Evolutionary conservation across 2,113 vertebrate genomes (phyloP).

Genomic region (Colossoma macropomum): DNA sequence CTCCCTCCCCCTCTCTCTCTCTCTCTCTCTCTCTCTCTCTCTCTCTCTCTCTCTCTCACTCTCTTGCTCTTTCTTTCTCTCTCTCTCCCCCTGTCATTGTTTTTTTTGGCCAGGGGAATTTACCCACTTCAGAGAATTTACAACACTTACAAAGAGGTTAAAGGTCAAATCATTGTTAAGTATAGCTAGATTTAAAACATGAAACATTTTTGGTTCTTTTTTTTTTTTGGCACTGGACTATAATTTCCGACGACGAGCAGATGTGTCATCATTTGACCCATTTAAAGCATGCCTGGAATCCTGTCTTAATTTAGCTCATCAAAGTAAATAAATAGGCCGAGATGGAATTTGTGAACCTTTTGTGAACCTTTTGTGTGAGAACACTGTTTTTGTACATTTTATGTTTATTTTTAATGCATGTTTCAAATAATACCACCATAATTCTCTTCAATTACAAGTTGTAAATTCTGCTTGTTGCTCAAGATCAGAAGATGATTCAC

Average conservation of each 20-base stretch:
- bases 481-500: neutral
- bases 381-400: neutral
- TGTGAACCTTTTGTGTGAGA: neutral
- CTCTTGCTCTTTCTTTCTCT: neutral
- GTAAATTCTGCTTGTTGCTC: neutral
- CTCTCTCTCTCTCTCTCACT: too few relatives aligned
- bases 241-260: neutral
- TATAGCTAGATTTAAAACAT: neutral
- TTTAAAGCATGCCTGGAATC: conserved; percentile 5
- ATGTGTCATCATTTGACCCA: conserved; percentile 3
- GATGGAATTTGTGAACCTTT: neutral
- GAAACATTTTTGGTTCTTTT: neutral
- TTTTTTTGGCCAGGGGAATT: conserved; percentile 20
- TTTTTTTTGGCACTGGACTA: neutral
- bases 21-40: neutral
- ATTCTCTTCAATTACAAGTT: neutral
- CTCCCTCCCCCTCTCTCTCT: too few relatives aligned
- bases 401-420: neutral
- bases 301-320: conserved; percentile 9
- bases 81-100: neutral
- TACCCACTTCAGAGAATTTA: neutral
- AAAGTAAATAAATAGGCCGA: conserved; percentile 5
- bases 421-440: neutral
- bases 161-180: neutral
- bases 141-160: neutral